Evolutionary conservation across 2,797 vertebrate genomes (phyloP), one percentile per base, ranked within the genome.

Genomic region (Gouania willdenowi): DNA sequence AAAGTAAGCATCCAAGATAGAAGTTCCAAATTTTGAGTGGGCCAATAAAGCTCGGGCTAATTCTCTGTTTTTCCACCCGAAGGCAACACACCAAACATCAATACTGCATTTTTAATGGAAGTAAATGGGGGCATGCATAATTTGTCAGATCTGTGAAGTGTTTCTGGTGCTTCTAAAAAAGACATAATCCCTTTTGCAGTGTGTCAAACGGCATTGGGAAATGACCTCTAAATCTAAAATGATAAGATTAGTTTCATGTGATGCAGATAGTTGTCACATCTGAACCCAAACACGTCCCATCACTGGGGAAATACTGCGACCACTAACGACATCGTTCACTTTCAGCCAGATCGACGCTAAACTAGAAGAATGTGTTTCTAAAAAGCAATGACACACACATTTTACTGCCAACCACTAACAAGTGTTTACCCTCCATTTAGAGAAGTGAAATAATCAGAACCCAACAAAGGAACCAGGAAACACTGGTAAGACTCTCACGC

Each of bases 21-120:
- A 39, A 20, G 71, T 54, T 68, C 70, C 11, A 26, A 52, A 16
- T 53, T 50, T 48, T 50, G 55, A 66, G 69, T 65, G 60, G 57
- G 65, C 29, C 13, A 47, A 45, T n/a, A 41, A 59, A 51, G 58
- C 47, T 36, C 3, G 5, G 39, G 45, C 64, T 60, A 61, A 67
- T 66, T 59, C 50, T 61, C 30, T 40, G 29, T 34, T 20, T 71
- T 74, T 61, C 46, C 24, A 39, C 36, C 65, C 45, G 30, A 40
- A 47, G 68, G 77, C 60, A 43, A 10, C 51, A 41, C 59, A 75
- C 71, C 40, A 75, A 72, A 71, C 71, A 76, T 70, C 60, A 67
- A 75, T 71, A 71, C 49, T 75, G 67, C 60, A 76, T 76, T 59
- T 74, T 71, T 76, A 71, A 78, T 68, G 29, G 29, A 38, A 34